A percentile compares a stretch with the other conserved stretches of the same genome.
phyloP scores from a whole-genome alignment of 2,888 invertebrate species.

The Cerastis rubricosa region DNA sequence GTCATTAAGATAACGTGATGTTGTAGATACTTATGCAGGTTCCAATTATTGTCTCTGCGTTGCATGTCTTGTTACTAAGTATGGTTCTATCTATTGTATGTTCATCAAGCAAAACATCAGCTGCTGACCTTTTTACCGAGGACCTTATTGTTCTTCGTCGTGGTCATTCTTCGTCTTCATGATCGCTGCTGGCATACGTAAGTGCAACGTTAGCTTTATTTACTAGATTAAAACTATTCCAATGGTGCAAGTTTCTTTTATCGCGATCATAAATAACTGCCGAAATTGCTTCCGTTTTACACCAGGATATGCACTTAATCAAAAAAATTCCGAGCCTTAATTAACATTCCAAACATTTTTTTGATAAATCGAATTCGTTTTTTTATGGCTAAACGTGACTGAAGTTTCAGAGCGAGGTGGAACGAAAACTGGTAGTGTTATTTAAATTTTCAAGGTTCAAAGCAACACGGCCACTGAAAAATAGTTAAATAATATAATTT shows the following conservation, averaged over 20 bases:
- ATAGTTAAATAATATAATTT: slow-evolving; percentile 7
- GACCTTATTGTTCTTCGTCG: slow-evolving; percentile 42
- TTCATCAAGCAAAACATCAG: slow-evolving; percentile 47
- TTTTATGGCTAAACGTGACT: slow-evolving; percentile 47
- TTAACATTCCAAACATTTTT: slow-evolving; percentile 42
- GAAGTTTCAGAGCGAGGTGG: slow-evolving; percentile 31
- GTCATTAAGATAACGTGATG: slow-evolving; percentile 46
- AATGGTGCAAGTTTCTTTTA: slow-evolving; percentile 9
- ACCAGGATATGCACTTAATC: slow-evolving; percentile 39
- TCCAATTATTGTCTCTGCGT: slow-evolving; percentile 50
- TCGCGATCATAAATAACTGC: slow-evolving; percentile 13
- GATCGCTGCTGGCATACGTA: slow-evolving; percentile 5
- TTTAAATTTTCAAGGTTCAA: slow-evolving; percentile 46
- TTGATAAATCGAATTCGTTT: slow-evolving; percentile 48
- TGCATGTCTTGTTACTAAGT: slow-evolving; percentile 46
- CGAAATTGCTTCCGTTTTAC: slow-evolving; percentile 20
- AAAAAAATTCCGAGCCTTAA: slow-evolving; percentile 27
- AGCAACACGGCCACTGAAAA: slow-evolving; percentile 24
- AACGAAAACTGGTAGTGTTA: slow-evolving; percentile 33
- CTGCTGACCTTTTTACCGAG: slow-evolving; percentile 45
- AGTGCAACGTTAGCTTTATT: slow-evolving; percentile 3
- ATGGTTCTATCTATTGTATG: slow-evolving; percentile 36
- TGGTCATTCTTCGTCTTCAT: slow-evolving; percentile 15
- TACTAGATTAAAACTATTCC: slow-evolving; percentile 8
- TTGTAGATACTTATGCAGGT: slow-evolving; percentile 34